These are phyloP conservation scores for Numida meleagris DNA, from an alignment of 2,113 vertebrate genomes.

Conservation along the genomic window DNA sequence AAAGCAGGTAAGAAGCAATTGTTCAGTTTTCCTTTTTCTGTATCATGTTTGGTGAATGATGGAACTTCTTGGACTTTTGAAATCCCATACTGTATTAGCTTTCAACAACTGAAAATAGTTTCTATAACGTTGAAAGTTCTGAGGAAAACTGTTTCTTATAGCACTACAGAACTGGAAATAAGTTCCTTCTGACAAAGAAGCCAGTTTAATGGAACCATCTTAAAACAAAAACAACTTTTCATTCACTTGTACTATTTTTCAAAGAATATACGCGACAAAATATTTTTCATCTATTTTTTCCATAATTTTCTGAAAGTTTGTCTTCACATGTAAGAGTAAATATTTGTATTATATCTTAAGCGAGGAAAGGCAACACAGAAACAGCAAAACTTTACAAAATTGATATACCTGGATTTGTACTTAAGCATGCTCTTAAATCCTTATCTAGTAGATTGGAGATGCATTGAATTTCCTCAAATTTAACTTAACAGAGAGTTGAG, in stretches of 20 bases:
- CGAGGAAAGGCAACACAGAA: background rate
- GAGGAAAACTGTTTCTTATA: background rate
- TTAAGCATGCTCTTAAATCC: background rate
- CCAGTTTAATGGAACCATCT: background rate
- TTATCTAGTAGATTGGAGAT: background rate
- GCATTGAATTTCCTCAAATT: background rate
- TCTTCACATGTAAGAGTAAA: background rate
- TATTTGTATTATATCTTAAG: background rate
- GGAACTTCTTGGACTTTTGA: background rate
- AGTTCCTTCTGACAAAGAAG: background rate
- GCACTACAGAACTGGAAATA: background rate
- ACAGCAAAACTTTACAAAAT: background rate
- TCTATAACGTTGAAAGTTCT: background rate
- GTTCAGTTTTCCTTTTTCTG: slow-evolving; percentile 2
- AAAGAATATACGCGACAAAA: background rate
- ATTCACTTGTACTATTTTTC: background rate
- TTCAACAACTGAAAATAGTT: background rate
- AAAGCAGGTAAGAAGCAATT: background rate
- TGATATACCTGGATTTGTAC: background rate
- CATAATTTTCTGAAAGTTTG: background rate
- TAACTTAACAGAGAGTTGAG: background rate
- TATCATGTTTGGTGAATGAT: background rate
- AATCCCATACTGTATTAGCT: background rate
- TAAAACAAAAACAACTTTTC: background rate
- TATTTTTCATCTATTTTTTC: background rate